Evolutionary conservation across 2,113 vertebrate genomes (phyloP).

Genomic region (Caranx ignobilis): DNA sequence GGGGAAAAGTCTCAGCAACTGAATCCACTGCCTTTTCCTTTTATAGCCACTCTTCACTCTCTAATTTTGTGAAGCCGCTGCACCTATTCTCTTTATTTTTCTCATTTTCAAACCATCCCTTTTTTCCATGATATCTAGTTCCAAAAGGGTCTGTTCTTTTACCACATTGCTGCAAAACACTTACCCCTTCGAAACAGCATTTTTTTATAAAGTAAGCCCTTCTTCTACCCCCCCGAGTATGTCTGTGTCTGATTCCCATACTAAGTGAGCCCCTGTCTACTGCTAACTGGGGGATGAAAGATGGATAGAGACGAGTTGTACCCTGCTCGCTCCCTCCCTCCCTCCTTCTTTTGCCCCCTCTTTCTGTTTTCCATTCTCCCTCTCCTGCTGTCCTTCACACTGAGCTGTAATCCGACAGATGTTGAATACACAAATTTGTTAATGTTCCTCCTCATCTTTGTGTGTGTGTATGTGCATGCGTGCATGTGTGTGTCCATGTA

Average conservation of each 20-base stretch:
- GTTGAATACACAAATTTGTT: conserved; percentile 57
- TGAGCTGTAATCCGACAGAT: conserved; percentile 52
- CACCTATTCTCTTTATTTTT: conserved; percentile 37
- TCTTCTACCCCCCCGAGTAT: conserved; percentile 53
- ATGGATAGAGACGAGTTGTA: conserved; percentile 34
- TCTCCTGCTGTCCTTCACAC: conserved; percentile 33
- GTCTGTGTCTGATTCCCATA: conserved; percentile 58
- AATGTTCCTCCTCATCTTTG: conserved; percentile 1
- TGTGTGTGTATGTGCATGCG: not conserved
- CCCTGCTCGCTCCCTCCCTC: conserved; percentile 34
- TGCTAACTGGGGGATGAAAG: conserved; percentile 45
- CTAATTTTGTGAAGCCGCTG: conserved; percentile 38
- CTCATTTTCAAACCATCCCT: conserved; percentile 23
- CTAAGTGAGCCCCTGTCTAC: conserved; percentile 48
- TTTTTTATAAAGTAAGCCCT: conserved; percentile 54
- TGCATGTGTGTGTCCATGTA: not conserved
- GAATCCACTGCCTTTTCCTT: conserved; percentile 10
- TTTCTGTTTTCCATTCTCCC: conserved; percentile 32
- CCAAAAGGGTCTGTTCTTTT: conserved; percentile 45
- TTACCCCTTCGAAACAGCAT: conserved; percentile 51
- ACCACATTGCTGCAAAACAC: conserved; percentile 35
- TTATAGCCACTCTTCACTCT: conserved; percentile 33
- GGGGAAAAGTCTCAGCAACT: conserved; percentile 27
- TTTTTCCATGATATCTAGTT: conserved; percentile 41
- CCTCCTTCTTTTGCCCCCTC: conserved; percentile 33